Percentiles rank a stretch among this genome's conserved stretches.
These are phyloP conservation scores for Danionella cerebrum DNA, from an alignment of 2,113 vertebrate genomes.

Conservation along the genomic window DNA sequence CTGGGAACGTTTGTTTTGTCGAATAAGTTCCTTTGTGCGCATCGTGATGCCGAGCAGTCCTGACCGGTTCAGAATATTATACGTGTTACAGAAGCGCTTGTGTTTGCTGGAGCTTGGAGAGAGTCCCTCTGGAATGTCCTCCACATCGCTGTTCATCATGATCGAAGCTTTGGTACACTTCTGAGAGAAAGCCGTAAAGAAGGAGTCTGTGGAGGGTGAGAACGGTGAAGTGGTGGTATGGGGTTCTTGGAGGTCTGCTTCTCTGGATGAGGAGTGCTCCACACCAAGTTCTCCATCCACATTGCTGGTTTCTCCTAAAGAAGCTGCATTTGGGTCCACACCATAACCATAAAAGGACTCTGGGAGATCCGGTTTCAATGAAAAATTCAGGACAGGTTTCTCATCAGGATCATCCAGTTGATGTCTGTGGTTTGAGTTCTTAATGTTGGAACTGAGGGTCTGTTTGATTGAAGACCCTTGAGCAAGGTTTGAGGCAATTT, in stretches of 20 bases:
- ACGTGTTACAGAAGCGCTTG: slow-evolving; percentile 82
- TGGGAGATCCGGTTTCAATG: neutral
- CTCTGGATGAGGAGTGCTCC: neutral
- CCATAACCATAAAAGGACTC: neutral
- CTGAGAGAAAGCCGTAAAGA: slow-evolving; percentile 21
- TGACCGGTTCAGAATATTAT: slow-evolving; percentile 76
- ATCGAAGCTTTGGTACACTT: slow-evolving; percentile 25
- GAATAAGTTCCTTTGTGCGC: slow-evolving; percentile 88
- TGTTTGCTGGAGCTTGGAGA: slow-evolving; percentile 61
- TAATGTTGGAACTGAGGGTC: slow-evolving; percentile 33
- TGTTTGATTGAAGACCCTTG: slow-evolving; percentile 34
- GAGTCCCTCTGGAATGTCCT: slow-evolving; percentile 29
- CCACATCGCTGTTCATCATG: slow-evolving; percentile 10
- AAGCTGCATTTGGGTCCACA: neutral
- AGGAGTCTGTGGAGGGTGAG: slow-evolving; percentile 7
- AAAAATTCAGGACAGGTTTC: slow-evolving; percentile 4
- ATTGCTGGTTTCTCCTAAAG: neutral
- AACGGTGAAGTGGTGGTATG: neutral
- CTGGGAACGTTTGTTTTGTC: slow-evolving; percentile 82
- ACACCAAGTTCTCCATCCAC: neutral
- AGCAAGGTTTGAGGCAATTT: slow-evolving; percentile 76
- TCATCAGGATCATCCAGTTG: slow-evolving; percentile 40
- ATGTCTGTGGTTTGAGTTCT: slow-evolving; percentile 34
- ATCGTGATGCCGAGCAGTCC: slow-evolving; percentile 83
- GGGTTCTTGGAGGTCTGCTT: neutral